These are phyloP conservation scores for Pheosia gnoma DNA, from an alignment of 2,888 invertebrate genomes.

Conservation along the genomic window DNA sequence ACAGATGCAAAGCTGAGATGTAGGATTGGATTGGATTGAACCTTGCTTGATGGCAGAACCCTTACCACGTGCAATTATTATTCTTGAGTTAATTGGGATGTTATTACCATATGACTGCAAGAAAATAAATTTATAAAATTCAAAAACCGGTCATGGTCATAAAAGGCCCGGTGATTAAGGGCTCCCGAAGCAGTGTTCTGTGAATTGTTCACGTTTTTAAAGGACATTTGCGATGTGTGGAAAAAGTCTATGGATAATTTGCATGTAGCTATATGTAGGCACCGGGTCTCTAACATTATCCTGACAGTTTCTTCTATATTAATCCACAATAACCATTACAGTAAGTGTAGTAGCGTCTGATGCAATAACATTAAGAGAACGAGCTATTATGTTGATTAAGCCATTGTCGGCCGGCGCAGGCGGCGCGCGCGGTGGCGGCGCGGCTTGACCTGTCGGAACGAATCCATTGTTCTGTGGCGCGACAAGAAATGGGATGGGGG, in stretches of 20 bases:
- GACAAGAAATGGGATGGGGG: background rate
- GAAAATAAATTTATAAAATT: too few species aligned
- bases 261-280: too few species aligned
- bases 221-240: too few species aligned
- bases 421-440: background rate
- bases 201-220: too few species aligned
- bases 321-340: background rate
- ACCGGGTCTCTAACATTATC: background rate
- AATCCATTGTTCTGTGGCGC: background rate
- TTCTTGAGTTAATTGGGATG: too few species aligned
- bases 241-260: too few species aligned
- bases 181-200: too few species aligned
- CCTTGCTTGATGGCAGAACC: background rate
- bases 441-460: background rate
- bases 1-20: background rate
- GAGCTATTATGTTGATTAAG: constrained; percentile 24
- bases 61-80: too few species aligned
- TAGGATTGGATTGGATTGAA: background rate
- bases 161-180: too few species aligned
- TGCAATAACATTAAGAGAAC: constrained; percentile 15
- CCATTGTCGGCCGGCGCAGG: constrained; percentile 6
- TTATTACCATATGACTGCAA: too few species aligned
- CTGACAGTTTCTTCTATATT: background rate
- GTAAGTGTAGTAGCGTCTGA: background rate
- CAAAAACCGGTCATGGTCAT: too few species aligned